Percentiles rank a stretch among this genome's conserved stretches.
Evolutionary conservation across 2,113 vertebrate species (phyloP).

Genomic region (Lepidothrix coronata): DNA sequence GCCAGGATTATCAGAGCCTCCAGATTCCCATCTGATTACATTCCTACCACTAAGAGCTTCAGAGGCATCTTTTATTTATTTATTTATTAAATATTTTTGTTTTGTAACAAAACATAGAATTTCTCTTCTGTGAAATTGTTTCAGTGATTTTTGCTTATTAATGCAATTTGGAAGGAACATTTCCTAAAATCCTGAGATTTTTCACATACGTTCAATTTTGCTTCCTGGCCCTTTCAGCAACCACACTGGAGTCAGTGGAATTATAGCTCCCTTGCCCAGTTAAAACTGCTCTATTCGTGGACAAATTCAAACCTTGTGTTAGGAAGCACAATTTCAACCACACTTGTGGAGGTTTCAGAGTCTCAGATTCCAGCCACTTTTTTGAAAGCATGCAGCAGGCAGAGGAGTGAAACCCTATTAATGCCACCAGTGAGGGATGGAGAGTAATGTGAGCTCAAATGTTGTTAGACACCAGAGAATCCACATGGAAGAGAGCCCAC

Average conservation of each 20-base stretch:
- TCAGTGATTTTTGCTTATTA: not conserved
- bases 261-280: slow-evolving; percentile 28
- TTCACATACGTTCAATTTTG: not conserved
- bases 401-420: slow-evolving; percentile 42
- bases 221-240: slow-evolving; percentile 32
- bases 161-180: not conserved
- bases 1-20: not conserved
- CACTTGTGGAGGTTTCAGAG: slow-evolving; percentile 30
- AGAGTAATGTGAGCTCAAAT: slow-evolving; percentile 37
- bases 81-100: not conserved
- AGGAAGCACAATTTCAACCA: slow-evolving; percentile 23
- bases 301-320: slow-evolving; percentile 65
- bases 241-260: slow-evolving; percentile 26
- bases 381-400: not conserved
- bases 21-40: not conserved
- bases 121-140: not conserved
- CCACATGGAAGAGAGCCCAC: slow-evolving; percentile 37
- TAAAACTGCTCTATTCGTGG: slow-evolving; percentile 14
- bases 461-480: slow-evolving; percentile 61
- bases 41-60: not conserved
- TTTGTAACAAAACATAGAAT: not conserved
- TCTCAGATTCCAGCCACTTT: slow-evolving; percentile 40
- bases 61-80: not conserved
- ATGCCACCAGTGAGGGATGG: slow-evolving; percentile 12
- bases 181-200: slow-evolving; percentile 31